These are phyloP conservation scores for Semaprochilodus insignis DNA, from an alignment of 2,797 vertebrate species.

Conservation along the genomic window DNA sequence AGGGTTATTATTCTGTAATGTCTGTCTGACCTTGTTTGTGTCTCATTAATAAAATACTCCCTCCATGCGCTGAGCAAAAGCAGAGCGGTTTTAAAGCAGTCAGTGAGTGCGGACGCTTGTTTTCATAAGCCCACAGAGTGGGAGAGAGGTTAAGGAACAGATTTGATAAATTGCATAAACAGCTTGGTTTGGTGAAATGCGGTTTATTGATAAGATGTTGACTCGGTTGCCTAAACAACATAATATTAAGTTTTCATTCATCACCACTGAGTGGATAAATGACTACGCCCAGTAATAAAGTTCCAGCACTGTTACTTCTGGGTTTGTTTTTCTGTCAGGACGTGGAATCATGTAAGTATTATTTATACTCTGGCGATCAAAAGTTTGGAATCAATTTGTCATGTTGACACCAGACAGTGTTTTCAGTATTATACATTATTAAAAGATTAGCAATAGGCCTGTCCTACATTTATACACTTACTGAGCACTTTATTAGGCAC, in stretches of 20 bases:
- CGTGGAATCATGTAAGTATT: background rate
- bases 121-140: conserved; percentile 44
- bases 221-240: conserved; percentile 29
- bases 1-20: conserved; percentile 53
- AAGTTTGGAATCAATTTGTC: background rate
- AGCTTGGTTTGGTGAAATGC: conserved; percentile 27
- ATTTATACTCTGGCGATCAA: background rate
- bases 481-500: no score
- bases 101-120: conserved; percentile 36
- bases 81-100: conserved; percentile 47
- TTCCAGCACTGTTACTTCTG: background rate
- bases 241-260: conserved; percentile 39
- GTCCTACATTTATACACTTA: no score
- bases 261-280: conserved; percentile 1
- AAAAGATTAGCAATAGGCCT: no score
- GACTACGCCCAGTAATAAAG: conserved; percentile 17
- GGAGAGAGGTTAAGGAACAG: conserved; percentile 42
- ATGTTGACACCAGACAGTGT: no score
- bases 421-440: no score
- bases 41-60: conserved; percentile 54
- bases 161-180: conserved; percentile 50
- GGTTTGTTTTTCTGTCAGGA: background rate
- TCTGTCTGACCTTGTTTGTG: conserved; percentile 50
- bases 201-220: conserved; percentile 48
- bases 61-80: conserved; percentile 48